Evolutionary conservation across 2,797 vertebrate genomes (phyloP).

Genomic region (Clamator glandarius): DNA sequence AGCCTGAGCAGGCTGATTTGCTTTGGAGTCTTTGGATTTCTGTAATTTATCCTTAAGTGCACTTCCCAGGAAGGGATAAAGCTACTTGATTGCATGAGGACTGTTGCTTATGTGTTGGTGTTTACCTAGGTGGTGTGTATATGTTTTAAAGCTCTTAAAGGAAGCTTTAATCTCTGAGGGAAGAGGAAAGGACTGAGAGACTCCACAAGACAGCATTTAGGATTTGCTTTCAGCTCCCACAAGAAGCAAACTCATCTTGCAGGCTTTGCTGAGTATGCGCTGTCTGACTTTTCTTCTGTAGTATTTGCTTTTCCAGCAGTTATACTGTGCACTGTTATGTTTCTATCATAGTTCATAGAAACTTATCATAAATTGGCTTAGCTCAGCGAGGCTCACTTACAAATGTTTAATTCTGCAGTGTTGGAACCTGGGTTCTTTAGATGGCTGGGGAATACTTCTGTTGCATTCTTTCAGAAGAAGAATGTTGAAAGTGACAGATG

Average conservation of each 20-base stretch:
- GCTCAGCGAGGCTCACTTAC: neutral
- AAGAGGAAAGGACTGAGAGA: neutral
- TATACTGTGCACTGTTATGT: fast-evolving
- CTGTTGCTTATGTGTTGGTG: neutral
- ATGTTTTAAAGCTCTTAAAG: neutral
- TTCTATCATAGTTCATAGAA: neutral
- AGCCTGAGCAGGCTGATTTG: neutral
- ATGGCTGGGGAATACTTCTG: fast-evolving
- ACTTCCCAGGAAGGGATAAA: neutral
- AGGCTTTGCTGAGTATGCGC: neutral
- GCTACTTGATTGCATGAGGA: neutral
- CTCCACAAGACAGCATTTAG: fast-evolving
- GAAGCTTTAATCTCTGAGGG: neutral
- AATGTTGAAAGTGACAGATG: neutral
- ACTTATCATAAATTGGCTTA: neutral
- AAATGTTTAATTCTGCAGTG: neutral
- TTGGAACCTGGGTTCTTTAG: neutral
- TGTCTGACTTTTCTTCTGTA: neutral
- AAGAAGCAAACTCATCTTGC: neutral
- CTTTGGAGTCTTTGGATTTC: neutral
- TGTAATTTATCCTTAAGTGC: neutral
- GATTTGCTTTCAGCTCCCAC: neutral
- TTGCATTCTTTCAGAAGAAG: fast-evolving
- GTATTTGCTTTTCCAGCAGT: neutral
- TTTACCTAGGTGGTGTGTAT: neutral